Evolutionary conservation across 2,888 invertebrate genomes (phyloP), one percentile per base, ranked within the genome.

Genomic region (Sialis fuliginosa): DNA sequence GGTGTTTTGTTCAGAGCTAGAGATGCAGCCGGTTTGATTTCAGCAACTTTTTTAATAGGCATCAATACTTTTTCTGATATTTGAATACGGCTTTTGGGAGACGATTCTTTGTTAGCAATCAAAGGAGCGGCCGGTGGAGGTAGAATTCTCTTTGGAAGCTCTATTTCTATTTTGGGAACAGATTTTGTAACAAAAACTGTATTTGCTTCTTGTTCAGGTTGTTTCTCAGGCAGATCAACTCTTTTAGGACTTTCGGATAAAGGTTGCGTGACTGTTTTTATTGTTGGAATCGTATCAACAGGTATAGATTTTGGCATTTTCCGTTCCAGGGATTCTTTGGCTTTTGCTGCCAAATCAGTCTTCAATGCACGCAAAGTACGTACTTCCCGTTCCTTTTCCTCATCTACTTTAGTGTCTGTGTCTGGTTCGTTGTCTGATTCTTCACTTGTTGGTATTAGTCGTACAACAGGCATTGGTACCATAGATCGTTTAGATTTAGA

Each of bases 331-430:
- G 70, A 67, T 58, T 81, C 81, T 56, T 80, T 81, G 2, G 85
- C 84, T 62, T 85, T 81, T 50, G 81, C 71, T 48, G 81, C 73
- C 60, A 75, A 62, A 52, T 77, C 75, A 54, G 75, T 71, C 54
- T 79, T 77, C 6, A 79, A 60, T 51, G 75, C 66, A 56, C 81
- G 78, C 51, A 85, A 62, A 57, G 78, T 75, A 55, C 74, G 72
- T 52, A 83, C 60, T 57, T 85, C 84, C 54, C 75, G 77, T 52
- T 79, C 74, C 44, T 76, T 68, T 45, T 75, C 75, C 37, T 79
- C 75, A 7, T 71, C 74, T n/a, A 69, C 73, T 4, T 65, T 58
- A 39, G 66, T 64, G 5, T 65, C 68, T 49, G 61, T 60, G n/a
- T 60, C 64, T 32, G 63, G 60, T 39, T 57, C 59, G 1, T 69